A percentile compares a stretch with the other conserved stretches of the same genome.
Evolutionary conservation across 2,888 invertebrate species (phyloP).

Genomic region (Papilio protenor): DNA sequence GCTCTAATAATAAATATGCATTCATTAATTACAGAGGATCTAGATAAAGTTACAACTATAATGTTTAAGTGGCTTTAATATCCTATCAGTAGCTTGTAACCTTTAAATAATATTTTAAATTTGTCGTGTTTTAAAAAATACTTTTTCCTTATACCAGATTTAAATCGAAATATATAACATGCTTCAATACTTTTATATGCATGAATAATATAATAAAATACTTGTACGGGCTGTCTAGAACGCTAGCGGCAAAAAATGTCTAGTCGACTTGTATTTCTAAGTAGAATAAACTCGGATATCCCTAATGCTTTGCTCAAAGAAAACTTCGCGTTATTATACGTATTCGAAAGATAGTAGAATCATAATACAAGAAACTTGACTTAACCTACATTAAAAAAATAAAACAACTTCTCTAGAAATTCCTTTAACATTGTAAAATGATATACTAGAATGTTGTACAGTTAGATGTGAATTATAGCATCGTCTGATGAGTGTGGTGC

Average conservation of each 20-base stretch:
- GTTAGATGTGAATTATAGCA: not conserved
- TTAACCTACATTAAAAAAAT: not conserved
- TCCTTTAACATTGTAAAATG: not conserved
- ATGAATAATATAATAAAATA: too few species aligned
- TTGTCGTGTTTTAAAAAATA: too few species aligned
- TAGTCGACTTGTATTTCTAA: slow-evolving; percentile 6
- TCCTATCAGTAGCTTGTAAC: too few species aligned
- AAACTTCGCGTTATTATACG: not conserved
- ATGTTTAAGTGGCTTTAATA: too few species aligned
- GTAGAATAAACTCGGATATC: not conserved
- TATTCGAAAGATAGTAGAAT: slow-evolving; percentile 14
- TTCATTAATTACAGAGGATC: too few species aligned
- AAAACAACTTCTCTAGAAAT: not conserved
- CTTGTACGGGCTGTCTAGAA: not conserved
- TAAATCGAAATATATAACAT: too few species aligned
- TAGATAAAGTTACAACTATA: too few species aligned
- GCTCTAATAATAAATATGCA: not conserved
- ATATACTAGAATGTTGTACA: not conserved
- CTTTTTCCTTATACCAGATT: too few species aligned
- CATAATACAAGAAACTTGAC: slow-evolving; percentile 1
- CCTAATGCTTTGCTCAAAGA: not conserved
- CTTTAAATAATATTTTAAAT: too few species aligned
- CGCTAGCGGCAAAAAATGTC: not conserved
- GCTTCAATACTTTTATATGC: too few species aligned
- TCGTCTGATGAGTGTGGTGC: too few species aligned